Evolutionary conservation across 2,113 vertebrate species (phyloP), one percentile per base, ranked within the genome.

Genomic region (Cromileptes altivelis): DNA sequence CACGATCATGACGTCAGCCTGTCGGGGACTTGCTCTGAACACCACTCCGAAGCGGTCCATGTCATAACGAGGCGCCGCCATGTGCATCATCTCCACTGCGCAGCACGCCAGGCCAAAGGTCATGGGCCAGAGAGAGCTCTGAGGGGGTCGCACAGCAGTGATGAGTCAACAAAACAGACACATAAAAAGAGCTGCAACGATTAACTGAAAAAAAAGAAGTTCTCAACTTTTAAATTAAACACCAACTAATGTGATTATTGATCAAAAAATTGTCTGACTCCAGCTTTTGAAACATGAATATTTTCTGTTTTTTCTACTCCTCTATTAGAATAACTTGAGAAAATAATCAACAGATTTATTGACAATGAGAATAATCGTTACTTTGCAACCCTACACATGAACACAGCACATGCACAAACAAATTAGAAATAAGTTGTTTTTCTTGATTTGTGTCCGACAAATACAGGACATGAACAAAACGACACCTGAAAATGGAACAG

Each of bases 31-130:
- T 6, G 98, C 98, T 0, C 97, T 96, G 82, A 99, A 99, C 61
- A 99, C 98, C 6, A 99, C 97, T 0, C 98, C 98, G 0, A 99
- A 99, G 3, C 98, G 96, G 72, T 99, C 98, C 98, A 99, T 99
- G 94, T 99, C 98, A 0, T 99, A 99, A 68, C 97, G 97, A 0
- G 97, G 97, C 0, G 98, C 98, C 0, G 97, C 97, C 97, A 99
- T 97, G 92, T 99, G 98, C 98, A 99, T 99, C 98, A 99, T 99
- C 92, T 99, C 98, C 86, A 99, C 97, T 0, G 98, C 98, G 0
- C 98, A 99, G 91, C 98, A 99, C 0, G 98, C 98, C 93, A 99
- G 81, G 33, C 98, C 98, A 0, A 99, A 99, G 11, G 98, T 99
- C 98, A 99, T 99, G 0, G 98, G 98, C 98, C 98, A 99, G 84